These are phyloP conservation scores for Callaeas wilsoni DNA, from an alignment of 2,113 vertebrate genomes.

Conservation along the genomic window DNA sequence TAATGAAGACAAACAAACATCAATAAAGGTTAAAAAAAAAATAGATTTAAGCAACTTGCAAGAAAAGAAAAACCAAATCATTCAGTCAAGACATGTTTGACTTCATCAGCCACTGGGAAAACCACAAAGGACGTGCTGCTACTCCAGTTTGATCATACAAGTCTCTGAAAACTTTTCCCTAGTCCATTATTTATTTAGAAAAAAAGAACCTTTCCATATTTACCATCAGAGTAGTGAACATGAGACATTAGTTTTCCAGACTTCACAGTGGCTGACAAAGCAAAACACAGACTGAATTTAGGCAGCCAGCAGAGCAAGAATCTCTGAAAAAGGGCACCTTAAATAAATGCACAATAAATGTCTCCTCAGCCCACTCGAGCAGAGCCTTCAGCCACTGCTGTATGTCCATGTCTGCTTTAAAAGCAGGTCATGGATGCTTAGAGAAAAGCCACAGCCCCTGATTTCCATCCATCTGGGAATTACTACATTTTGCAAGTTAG, in stretches of 20 bases:
- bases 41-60: neutral
- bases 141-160: neutral
- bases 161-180: neutral
- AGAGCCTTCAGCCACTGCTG: neutral
- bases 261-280: slow-evolving; percentile 35
- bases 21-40: neutral
- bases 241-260: neutral
- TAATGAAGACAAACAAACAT: neutral
- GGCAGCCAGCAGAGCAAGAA: neutral
- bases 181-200: neutral
- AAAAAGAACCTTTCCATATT: neutral
- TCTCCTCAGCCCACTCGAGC: neutral
- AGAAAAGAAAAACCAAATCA: neutral
- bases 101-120: neutral
- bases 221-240: neutral
- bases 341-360: neutral
- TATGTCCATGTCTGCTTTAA: neutral
- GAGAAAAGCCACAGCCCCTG: neutral
- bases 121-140: neutral
- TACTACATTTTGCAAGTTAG: slow-evolving; percentile 30
- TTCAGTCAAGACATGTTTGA: neutral
- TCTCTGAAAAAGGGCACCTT: neutral
- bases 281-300: neutral
- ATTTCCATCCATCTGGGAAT: slow-evolving; percentile 14
- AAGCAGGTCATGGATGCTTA: slow-evolving; percentile 32